Percentiles rank a stretch among this genome's conserved stretches.
Conservation (phyloP, 1,140 invertebrate species). For the Drosophila navojoa region DNA sequence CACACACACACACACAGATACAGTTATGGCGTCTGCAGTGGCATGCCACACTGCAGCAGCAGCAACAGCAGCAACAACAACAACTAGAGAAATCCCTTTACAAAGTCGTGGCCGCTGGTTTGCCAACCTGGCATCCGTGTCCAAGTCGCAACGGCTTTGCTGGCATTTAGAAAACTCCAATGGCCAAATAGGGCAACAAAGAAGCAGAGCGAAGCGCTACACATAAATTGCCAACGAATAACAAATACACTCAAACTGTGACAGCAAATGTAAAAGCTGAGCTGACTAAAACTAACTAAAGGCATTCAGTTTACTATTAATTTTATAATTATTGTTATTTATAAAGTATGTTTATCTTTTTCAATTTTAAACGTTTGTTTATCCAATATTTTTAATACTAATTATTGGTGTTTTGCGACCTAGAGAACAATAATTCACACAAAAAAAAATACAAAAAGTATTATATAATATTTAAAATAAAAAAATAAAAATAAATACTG, state of each 20-base stretch:
- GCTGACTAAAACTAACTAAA: no score
- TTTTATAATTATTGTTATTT: no score
- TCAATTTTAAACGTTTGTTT: no score
- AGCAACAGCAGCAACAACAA: conserved; percentile 12
- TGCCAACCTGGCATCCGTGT: conserved; percentile 14
- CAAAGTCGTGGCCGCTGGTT: conserved; percentile 41
- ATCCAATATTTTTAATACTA: no score
- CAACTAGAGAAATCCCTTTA: conserved; percentile 19
- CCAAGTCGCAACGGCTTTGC: conserved; percentile 51
- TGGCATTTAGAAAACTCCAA: conserved; percentile 56
- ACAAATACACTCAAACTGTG: conserved; percentile 6
- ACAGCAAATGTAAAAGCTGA: no score
- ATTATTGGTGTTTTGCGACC: no score
- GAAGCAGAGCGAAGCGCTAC: neutral
- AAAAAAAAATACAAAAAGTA: no score
- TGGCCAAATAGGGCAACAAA: conserved; percentile 13
- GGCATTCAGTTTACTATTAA: no score
- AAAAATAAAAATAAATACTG: no score
- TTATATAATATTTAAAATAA: no score
- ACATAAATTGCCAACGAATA: neutral
- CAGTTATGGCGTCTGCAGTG: conserved; percentile 3
- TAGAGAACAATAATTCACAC: no score
- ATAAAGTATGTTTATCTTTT: no score
- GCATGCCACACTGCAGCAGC: conserved; percentile 47
- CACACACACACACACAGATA: neutral